These are phyloP conservation scores for Bambusicola thoracicus DNA, from an alignment of 2,113 vertebrate species.

Conservation along the genomic window DNA sequence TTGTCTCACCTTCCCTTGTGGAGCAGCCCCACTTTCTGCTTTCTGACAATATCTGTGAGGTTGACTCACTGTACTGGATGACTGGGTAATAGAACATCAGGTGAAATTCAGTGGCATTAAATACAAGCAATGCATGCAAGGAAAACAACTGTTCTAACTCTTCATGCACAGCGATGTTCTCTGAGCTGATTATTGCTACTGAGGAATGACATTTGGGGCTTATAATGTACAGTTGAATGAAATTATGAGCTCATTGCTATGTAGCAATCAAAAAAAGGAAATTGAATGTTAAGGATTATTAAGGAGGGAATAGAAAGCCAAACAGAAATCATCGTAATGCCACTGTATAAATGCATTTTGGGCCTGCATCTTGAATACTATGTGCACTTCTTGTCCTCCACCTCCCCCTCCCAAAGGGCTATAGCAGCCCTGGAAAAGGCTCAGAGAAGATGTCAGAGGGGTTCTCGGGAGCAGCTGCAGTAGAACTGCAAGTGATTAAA, in stretches of 20 bases:
- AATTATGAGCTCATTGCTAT: slow-evolving; percentile 54
- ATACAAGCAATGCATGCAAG: background rate
- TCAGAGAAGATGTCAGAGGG: background rate
- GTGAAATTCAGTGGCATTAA: background rate
- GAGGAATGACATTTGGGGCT: slow-evolving; percentile 55
- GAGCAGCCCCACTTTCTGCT: background rate
- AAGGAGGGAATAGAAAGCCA: slow-evolving; percentile 56
- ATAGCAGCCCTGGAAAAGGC: background rate
- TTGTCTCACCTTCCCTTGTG: background rate
- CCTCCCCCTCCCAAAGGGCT: background rate
- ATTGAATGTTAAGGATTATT: slow-evolving; percentile 62
- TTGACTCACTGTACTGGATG: background rate
- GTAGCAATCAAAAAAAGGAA: slow-evolving; percentile 50
- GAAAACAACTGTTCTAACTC: slow-evolving; percentile 5
- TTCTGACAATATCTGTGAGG: background rate
- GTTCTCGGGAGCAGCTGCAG: background rate
- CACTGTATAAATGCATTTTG: background rate
- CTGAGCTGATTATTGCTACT: slow-evolving; percentile 44
- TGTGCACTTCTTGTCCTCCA: background rate
- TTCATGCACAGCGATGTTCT: background rate
- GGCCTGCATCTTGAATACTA: background rate
- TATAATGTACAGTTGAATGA: slow-evolving; percentile 57
- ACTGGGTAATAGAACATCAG: background rate
- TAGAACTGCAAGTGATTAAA: background rate
- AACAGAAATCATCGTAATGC: slow-evolving; percentile 29